A percentile compares a stretch with the other conserved stretches of the same genome.
Evolutionary conservation across 2,113 vertebrate genomes (phyloP).

Genomic region (Eurypyga helias): DNA sequence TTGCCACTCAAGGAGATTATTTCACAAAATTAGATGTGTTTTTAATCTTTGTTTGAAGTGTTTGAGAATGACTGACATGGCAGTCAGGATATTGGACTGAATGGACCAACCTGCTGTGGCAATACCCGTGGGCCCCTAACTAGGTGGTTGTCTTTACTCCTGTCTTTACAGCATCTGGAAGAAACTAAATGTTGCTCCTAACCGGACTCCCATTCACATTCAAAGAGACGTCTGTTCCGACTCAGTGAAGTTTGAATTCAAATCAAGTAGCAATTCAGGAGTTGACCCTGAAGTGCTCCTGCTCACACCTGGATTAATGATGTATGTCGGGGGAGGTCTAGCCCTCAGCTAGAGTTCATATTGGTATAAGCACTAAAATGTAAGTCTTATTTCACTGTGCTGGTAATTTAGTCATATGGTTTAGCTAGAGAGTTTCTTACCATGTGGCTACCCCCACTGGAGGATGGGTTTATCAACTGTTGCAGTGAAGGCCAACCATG

Average conservation of each 20-base stretch:
- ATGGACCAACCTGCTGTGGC: neutral
- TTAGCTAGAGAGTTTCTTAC: neutral
- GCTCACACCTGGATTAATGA: neutral
- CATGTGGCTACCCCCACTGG: neutral
- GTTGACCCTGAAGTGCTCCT: constrained; percentile 8
- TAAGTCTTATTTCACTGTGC: neutral
- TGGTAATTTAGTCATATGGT: neutral
- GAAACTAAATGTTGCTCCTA: neutral
- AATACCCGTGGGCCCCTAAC: neutral
- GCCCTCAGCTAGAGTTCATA: neutral
- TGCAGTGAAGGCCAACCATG: neutral
- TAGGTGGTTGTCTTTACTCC: neutral
- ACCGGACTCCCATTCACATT: neutral
- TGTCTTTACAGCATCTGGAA: neutral
- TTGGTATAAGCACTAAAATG: neutral
- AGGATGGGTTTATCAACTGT: neutral
- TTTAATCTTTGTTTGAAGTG: neutral
- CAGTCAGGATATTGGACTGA: neutral
- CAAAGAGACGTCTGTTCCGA: neutral
- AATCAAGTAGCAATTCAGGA: neutral
- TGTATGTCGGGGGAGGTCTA: neutral
- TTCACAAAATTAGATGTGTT: neutral
- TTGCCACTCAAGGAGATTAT: neutral
- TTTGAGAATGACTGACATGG: neutral
- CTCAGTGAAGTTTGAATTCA: neutral